These are phyloP conservation scores for Aleiodes alternator DNA, from an alignment of 2,888 invertebrate genomes.

Conservation along the genomic window DNA sequence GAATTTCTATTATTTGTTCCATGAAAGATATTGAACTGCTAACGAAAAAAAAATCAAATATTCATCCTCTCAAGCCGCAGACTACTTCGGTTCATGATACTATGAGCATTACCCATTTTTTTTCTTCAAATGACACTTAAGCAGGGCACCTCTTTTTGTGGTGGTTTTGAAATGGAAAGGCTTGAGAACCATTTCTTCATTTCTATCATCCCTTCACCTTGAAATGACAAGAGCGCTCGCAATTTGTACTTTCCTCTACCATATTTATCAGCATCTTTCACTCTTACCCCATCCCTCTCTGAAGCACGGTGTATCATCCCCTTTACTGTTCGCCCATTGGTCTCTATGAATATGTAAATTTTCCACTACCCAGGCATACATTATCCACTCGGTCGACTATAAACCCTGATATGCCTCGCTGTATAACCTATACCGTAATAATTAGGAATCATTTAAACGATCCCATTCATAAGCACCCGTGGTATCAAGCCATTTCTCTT, in stretches of 20 bases:
- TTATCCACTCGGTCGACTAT: conserved; percentile 55
- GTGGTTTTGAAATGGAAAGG: too few relatives aligned
- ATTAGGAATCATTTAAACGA: conserved; percentile 55
- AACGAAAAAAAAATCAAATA: too few relatives aligned
- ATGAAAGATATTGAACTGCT: too few relatives aligned
- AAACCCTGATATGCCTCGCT: conserved; percentile 48
- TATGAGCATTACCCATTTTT: too few relatives aligned
- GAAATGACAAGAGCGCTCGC: conserved; percentile 33
- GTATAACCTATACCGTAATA: conserved; percentile 48
- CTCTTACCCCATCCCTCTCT: not conserved
- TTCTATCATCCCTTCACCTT: not conserved
- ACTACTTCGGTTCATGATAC: too few relatives aligned
- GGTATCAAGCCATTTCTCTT: conserved; percentile 16
- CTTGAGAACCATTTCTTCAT: too few relatives aligned
- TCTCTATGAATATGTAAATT: conserved; percentile 42
- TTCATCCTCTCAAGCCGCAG: too few relatives aligned
- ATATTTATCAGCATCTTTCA: not conserved
- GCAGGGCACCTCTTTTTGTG: too few relatives aligned
- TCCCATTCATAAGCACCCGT: conserved; percentile 52
- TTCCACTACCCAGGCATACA: conserved; percentile 44
- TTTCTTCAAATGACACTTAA: too few relatives aligned
- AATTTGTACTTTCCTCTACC: conserved; percentile 19
- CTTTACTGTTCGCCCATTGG: conserved; percentile 22
- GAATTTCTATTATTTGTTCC: too few relatives aligned
- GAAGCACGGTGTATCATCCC: not conserved